Base-by-base conservation (phyloP, 2,888 invertebrate species). In the Pyrgus malvae region DNA sequence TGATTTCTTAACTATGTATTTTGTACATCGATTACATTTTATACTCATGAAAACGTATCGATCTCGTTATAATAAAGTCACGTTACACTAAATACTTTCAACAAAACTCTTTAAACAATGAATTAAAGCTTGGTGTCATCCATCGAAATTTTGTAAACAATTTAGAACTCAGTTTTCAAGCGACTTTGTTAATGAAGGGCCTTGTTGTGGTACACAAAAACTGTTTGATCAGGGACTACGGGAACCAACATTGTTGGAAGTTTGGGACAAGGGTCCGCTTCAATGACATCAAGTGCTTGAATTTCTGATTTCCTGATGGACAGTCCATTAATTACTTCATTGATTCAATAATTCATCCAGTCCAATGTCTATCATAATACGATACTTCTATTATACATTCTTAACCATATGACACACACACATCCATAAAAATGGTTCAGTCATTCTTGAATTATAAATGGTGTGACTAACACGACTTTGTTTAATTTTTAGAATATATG, bases 211-310 rank as follows among this genome's bases (percentile, higher is more conserved):
- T 31, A 21, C 45, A 53, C 53, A 45, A 53, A 53, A 53, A 37
- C 53, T 29, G 53, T 70, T 72, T 72, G 70, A 74, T 72, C 68
- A 60, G 70, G 73, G 69, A n/a, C n/a, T n/a, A n/a, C n/a, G n/a
- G 69, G 58, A 55, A 58, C 64, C 64, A 53, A 60, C 62, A 62
- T 64, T 60, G 61, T 62, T 66, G 66, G 61, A 75, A 76, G 60
- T 77, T 76, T 50, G 46, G 74, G 78, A 78, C 68, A 68, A 70
- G 76, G 78, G 78, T 75, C 64, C 59, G 53, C 56, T 62, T 62
- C 66, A 68, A 65, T 72, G 71, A 70, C 68, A 63, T 68, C 63
- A 62, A 73, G 63, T 70, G 68, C 65, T 72, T 74, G 72, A 74
- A 74, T 74, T 72, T 68, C 65, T 72, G n/a, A n/a, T n/a, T n/a